Conservation (phyloP, 2,113 vertebrate species). For the Prietella phreatophila region DNA sequence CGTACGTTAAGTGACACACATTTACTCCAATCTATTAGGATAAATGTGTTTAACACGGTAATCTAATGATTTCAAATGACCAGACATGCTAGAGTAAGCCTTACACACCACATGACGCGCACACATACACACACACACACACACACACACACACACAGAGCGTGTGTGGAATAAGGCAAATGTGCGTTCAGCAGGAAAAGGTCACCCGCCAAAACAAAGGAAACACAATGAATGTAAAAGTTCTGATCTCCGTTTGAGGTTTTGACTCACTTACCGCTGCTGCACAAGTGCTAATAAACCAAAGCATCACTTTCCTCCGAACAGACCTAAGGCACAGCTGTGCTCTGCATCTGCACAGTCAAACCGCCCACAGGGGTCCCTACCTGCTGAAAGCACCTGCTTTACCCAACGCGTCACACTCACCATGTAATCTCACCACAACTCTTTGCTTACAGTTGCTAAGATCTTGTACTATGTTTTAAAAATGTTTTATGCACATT, state of each 20-base stretch:
- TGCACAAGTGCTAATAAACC: conserved; percentile 74
- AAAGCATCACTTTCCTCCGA: conserved; percentile 68
- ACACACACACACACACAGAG: conserved; percentile 3
- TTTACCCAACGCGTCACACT: conserved; percentile 78
- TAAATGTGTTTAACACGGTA: conserved; percentile 24
- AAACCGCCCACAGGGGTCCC: conserved; percentile 59
- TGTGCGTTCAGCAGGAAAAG: conserved; percentile 95
- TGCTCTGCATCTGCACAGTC: conserved; percentile 54
- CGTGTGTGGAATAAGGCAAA: conserved; percentile 76
- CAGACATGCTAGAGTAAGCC: conserved; percentile 61
- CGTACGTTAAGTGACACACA: conserved; percentile 29
- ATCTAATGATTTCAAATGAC: conserved; percentile 53
- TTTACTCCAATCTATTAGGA: conserved; percentile 23
- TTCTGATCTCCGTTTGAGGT: conserved; percentile 58
- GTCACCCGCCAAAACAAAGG: conserved; percentile 58
- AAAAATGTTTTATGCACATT: conserved; percentile 96
- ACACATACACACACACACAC: conserved; percentile 16
- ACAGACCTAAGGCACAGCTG: conserved; percentile 50
- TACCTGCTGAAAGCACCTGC: conserved; percentile 74
- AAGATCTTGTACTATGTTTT: conserved; percentile 95
- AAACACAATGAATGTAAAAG: conserved; percentile 69
- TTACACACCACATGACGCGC: conserved; percentile 51
- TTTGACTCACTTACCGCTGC: conserved; percentile 64
- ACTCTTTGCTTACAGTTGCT: conserved; percentile 93
- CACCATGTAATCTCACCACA: conserved; percentile 77